A percentile compares a stretch with the other conserved stretches of the same genome.
phyloP scores from a whole-genome alignment of 2,113 vertebrate genomes.

The Castor canadensis region DNA sequence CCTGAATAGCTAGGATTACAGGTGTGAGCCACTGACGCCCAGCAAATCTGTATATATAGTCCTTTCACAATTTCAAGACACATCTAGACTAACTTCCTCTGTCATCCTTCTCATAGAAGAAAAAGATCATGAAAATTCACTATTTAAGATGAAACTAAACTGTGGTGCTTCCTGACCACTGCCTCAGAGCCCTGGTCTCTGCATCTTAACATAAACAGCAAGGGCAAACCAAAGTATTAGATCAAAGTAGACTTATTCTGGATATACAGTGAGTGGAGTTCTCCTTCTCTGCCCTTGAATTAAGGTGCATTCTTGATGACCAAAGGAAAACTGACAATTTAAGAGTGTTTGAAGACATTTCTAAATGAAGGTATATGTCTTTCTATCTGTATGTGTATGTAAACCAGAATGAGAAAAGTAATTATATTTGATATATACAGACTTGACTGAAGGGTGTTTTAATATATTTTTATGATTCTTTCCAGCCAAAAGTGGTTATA shows the following conservation, averaged over 20 bases:
- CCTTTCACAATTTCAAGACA: not conserved
- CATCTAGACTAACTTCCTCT: not conserved
- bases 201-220: not conserved
- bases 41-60: not conserved
- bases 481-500: not conserved
- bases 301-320: not conserved
- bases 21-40: too few species aligned
- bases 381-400: not conserved
- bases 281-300: not conserved
- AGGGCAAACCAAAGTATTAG: not conserved
- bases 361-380: not conserved
- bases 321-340: not conserved
- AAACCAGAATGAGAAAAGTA: not conserved
- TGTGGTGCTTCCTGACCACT: not conserved
- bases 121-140: not conserved
- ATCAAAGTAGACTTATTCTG: not conserved
- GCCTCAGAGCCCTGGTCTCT: not conserved
- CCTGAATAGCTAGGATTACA: too few species aligned
- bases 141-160: not conserved
- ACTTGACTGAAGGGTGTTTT: not conserved
- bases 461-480: conserved; percentile 7
- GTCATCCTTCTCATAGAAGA: not conserved
- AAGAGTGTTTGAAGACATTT: not conserved
- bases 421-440: not conserved
- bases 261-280: not conserved